Conservation (phyloP, 2,113 vertebrate species). For the Coturnix japonica region DNA sequence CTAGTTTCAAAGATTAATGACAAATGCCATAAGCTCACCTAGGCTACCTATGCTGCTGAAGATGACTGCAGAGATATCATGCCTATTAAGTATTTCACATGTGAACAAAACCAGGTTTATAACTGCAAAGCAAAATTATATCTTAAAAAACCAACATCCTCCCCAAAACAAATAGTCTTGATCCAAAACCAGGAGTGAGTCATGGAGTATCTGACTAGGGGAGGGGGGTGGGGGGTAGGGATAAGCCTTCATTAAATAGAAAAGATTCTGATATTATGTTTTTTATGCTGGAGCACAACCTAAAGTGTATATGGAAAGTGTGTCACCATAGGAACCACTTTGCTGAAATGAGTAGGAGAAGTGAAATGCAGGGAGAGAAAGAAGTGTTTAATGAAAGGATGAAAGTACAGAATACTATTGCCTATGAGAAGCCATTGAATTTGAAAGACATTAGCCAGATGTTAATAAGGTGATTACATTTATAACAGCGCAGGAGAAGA, state of each 20-base stretch:
- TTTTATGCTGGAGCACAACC: constrained; percentile 29
- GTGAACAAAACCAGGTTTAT: background rate
- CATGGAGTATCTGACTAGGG: background rate
- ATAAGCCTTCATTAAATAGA: background rate
- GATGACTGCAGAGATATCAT: background rate
- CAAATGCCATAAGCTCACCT: background rate
- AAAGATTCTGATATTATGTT: background rate
- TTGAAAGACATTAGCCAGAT: background rate
- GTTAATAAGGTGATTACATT: constrained; percentile 15
- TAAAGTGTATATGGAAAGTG: constrained; percentile 47
- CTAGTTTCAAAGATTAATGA: background rate
- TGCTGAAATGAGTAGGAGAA: constrained; percentile 46
- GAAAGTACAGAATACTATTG: background rate
- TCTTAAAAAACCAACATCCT: background rate
- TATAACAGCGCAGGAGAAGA: background rate
- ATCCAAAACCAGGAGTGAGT: background rate
- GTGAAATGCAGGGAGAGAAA: background rate
- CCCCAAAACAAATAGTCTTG: background rate
- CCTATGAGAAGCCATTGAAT: background rate
- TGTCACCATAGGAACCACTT: constrained; percentile 68
- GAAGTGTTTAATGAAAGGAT: background rate
- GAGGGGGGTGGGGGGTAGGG: background rate
- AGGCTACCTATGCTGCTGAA: background rate
- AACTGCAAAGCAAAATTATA: background rate
- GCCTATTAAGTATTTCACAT: background rate